A percentile compares a stretch with the other conserved stretches of the same genome.
These are phyloP conservation scores for Xanthostigma xanthostigma DNA, from an alignment of 2,888 invertebrate species.

Conservation along the genomic window DNA sequence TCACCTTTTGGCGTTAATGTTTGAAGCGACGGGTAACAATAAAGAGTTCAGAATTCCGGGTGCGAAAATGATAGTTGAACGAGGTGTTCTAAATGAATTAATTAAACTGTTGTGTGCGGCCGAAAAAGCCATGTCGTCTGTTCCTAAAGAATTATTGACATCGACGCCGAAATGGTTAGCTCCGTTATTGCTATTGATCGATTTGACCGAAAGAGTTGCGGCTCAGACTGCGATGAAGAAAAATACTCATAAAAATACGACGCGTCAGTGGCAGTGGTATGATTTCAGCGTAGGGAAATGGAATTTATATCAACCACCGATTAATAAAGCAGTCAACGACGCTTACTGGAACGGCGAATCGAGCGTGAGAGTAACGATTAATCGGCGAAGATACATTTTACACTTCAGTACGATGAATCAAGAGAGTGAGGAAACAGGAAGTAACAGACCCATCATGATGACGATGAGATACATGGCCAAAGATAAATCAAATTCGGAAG, in stretches of 20 bases:
- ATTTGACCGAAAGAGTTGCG: constrained; percentile 62
- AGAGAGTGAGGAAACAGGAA: constrained; percentile 73
- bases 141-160: constrained; percentile 12
- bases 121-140: constrained; percentile 19
- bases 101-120: constrained; percentile 26
- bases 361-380: constrained; percentile 53
- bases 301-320: constrained; percentile 54
- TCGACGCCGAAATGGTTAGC: constrained; percentile 60
- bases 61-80: constrained; percentile 35
- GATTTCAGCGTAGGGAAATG: constrained; percentile 68
- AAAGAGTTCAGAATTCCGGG: constrained; percentile 49
- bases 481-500: constrained; percentile 5
- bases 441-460: constrained; percentile 62
- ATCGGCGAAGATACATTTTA: constrained; percentile 58
- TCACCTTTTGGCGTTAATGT: constrained; percentile 54
- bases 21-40: constrained; percentile 39
- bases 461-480: constrained; percentile 30
- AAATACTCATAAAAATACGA: constrained; percentile 44
- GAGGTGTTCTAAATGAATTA: constrained; percentile 22
- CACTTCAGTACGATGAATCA: constrained; percentile 69
- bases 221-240: constrained; percentile 49
- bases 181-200: constrained; percentile 55
- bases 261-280: constrained; percentile 65
- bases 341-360: constrained; percentile 60
- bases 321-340: constrained; percentile 62